Conservation (phyloP, 2,888 invertebrate species). For the Rhagonycha lutea region DNA sequence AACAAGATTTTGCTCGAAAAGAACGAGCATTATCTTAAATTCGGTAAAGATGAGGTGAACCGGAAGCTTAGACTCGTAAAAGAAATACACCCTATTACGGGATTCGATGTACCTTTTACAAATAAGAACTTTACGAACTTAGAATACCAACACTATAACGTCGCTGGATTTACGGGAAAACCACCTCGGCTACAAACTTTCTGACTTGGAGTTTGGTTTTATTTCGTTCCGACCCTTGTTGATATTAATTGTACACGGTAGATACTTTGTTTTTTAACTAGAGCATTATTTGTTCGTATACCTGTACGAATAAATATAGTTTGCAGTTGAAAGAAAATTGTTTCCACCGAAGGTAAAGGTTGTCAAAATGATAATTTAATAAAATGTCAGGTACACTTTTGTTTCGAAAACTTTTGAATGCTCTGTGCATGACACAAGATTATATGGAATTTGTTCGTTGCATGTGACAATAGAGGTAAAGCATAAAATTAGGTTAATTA, state of each 20-base stretch:
- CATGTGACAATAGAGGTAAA: conserved; percentile 12
- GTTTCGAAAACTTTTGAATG: background rate
- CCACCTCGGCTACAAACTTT: background rate
- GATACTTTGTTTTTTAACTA: background rate
- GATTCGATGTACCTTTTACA: conserved; percentile 12
- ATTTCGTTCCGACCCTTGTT: background rate
- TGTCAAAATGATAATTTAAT: background rate
- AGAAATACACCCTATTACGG: conserved; percentile 7
- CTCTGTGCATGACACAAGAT: background rate
- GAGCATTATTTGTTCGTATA: background rate
- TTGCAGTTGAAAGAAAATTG: background rate
- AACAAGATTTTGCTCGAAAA: background rate
- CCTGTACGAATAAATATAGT: background rate
- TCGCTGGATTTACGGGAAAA: conserved; percentile 5
- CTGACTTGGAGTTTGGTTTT: background rate
- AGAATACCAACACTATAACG: conserved; percentile 15
- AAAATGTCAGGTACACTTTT: background rate
- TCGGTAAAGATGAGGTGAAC: conserved; percentile 1
- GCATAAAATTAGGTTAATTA: conserved; percentile 16
- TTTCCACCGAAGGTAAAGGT: background rate
- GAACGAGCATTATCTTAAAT: background rate
- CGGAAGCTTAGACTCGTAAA: conserved; percentile 10
- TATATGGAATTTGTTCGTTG: conserved; percentile 10
- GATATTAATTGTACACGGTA: background rate
- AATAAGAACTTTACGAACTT: conserved; percentile 15